phyloP scores from a whole-genome alignment of 2,888 invertebrate genomes.

The Rhodophaea formosa region DNA sequence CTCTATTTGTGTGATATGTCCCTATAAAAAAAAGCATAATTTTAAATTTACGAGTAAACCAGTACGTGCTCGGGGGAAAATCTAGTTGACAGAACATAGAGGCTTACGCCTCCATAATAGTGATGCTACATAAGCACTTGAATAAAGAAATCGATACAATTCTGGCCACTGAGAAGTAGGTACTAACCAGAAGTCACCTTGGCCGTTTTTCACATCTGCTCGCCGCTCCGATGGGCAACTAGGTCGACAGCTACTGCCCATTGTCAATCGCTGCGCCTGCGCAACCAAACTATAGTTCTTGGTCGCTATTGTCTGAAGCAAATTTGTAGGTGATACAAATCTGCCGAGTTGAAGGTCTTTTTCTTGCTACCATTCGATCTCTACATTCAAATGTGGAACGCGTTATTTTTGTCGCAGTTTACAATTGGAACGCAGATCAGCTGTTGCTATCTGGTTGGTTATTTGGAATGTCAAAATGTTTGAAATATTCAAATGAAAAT shows the following conservation, averaged over 20 bases:
- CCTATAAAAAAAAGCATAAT: too few species aligned
- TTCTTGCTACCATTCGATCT: not conserved
- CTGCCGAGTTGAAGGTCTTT: constrained; percentile 10
- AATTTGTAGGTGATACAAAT: constrained; percentile 17
- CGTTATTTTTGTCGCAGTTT: not conserved
- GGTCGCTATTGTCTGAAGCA: constrained; percentile 25
- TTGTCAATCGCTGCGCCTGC: constrained; percentile 56
- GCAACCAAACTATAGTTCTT: constrained; percentile 34
- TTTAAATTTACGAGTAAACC: too few species aligned
- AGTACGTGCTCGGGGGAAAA: too few species aligned
- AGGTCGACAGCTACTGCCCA: constrained; percentile 56
- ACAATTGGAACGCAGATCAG: not conserved
- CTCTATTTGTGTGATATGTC: too few species aligned
- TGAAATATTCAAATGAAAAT: not conserved
- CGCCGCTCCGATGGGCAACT: constrained; percentile 64
- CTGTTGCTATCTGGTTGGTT: not conserved
- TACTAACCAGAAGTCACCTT: constrained; percentile 52
- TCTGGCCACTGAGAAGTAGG: constrained; percentile 26
- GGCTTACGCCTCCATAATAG: not conserved
- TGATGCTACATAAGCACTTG: not conserved
- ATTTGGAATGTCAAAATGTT: not conserved
- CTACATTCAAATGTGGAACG: not conserved
- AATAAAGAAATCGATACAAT: constrained; percentile 7
- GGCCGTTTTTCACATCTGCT: constrained; percentile 71
- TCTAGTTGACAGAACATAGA: too few species aligned